Conservation (phyloP, 2,888 invertebrate species). For the Allygus modestus region DNA sequence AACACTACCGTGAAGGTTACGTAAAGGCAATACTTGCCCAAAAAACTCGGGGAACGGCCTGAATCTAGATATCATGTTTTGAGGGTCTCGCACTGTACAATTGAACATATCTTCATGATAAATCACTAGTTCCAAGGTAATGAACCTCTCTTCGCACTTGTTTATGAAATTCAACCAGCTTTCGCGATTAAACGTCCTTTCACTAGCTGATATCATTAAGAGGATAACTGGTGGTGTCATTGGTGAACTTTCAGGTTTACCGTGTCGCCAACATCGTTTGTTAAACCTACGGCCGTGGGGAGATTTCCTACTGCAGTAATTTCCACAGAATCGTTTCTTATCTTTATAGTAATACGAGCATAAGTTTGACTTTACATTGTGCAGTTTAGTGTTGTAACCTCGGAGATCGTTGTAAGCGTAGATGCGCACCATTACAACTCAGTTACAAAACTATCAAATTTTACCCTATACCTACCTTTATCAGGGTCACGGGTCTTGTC, state of each 20-base stretch:
- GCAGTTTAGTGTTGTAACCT: not conserved
- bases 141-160: not conserved
- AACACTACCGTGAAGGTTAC: conserved; percentile 10
- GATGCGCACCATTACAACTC: not conserved
- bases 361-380: not conserved
- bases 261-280: not conserved
- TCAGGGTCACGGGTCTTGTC: conserved; percentile 69
- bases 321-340: not conserved
- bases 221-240: not conserved
- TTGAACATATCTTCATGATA: conserved; percentile 34
- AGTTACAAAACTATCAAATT: conserved; percentile 69
- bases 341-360: not conserved
- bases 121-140: not conserved
- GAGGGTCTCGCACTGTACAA: not conserved
- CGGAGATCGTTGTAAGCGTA: not conserved
- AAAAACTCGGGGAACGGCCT: conserved; percentile 14
- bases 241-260: not conserved
- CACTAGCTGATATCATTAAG: not conserved
- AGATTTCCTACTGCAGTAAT: not conserved
- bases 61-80: conserved; percentile 37
- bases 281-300: not conserved
- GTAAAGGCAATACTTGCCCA: not conserved
- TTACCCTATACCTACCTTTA: conserved; percentile 72
- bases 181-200: not conserved
- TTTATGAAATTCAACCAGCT: not conserved